A percentile compares a stretch with the other conserved stretches of the same genome.
Evolutionary conservation across 2,797 vertebrate genomes (phyloP).

Genomic region (Lindbergichthys nudifrons): DNA sequence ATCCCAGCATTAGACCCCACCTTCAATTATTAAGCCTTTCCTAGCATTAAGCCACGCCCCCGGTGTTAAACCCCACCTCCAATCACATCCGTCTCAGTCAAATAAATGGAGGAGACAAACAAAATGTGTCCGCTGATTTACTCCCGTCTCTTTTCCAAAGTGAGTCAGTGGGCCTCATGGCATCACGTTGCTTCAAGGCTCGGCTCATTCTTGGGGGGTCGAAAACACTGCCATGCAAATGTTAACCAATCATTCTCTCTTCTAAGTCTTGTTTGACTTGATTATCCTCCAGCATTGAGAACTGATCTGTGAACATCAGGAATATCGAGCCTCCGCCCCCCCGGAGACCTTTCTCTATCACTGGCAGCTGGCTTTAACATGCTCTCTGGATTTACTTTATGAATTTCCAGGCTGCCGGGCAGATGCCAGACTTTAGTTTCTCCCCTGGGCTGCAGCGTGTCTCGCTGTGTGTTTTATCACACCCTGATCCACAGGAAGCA

Average conservation of each 20-base stretch:
- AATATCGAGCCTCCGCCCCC: constrained; percentile 56
- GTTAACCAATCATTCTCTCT: constrained; percentile 49
- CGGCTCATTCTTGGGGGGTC: too few relatives aligned
- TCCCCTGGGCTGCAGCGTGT: constrained; percentile 56
- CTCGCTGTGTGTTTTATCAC: constrained; percentile 66
- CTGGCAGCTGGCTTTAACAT: constrained; percentile 74
- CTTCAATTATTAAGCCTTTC: too few relatives aligned
- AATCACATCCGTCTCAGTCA: too few relatives aligned
- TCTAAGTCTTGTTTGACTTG: constrained; percentile 41
- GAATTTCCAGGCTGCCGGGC: constrained; percentile 71
- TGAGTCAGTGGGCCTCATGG: too few relatives aligned
- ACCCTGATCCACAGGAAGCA: constrained; percentile 56
- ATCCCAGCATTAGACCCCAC: too few relatives aligned
- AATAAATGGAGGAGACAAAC: too few relatives aligned
- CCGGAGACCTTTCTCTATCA: constrained; percentile 49
- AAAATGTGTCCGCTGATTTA: too few relatives aligned
- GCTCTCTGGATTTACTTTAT: constrained; percentile 70
- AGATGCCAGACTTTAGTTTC: constrained; percentile 66
- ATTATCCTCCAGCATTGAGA: constrained; percentile 55
- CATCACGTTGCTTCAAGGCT: too few relatives aligned
- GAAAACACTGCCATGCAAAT: constrained; percentile 40
- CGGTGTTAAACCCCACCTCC: too few relatives aligned
- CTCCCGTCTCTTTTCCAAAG: too few relatives aligned
- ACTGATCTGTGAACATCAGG: constrained; percentile 59
- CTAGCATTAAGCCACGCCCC: too few relatives aligned